These are phyloP conservation scores for Meles meles DNA, from an alignment of 2,113 vertebrate genomes.

Conservation along the genomic window DNA sequence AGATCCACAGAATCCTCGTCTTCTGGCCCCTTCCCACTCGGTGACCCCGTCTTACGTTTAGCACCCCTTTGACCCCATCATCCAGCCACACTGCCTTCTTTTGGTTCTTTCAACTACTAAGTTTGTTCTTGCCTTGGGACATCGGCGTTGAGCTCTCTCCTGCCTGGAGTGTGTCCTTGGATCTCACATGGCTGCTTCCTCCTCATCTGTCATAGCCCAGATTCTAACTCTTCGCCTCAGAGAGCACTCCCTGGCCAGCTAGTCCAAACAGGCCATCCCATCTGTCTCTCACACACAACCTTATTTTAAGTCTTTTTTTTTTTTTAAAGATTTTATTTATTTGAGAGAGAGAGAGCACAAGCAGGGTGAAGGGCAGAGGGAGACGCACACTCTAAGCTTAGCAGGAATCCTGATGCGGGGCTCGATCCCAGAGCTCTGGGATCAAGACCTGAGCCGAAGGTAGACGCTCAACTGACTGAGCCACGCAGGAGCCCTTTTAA, in stretches of 20 bases:
- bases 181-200: background rate
- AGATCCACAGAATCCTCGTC: background rate
- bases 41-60: background rate
- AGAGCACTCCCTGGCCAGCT: background rate
- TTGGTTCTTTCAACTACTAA: background rate
- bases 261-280: background rate
- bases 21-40: background rate
- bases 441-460: too few relatives aligned
- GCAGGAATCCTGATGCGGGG: too few relatives aligned
- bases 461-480: too few relatives aligned
- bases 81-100: background rate
- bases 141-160: background rate
- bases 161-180: background rate
- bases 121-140: background rate
- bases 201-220: background rate
- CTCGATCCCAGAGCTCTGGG: too few relatives aligned
- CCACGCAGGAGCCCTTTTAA: background rate
- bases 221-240: background rate
- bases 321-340: too few relatives aligned
- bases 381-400: too few relatives aligned
- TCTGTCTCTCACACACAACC: background rate
- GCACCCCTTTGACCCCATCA: accelerated
- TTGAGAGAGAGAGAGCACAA: too few relatives aligned
- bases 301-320: background rate
- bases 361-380: too few relatives aligned